phyloP scores from a whole-genome alignment of 2,113 vertebrate species.

The Rhinolophus sinicus region DNA sequence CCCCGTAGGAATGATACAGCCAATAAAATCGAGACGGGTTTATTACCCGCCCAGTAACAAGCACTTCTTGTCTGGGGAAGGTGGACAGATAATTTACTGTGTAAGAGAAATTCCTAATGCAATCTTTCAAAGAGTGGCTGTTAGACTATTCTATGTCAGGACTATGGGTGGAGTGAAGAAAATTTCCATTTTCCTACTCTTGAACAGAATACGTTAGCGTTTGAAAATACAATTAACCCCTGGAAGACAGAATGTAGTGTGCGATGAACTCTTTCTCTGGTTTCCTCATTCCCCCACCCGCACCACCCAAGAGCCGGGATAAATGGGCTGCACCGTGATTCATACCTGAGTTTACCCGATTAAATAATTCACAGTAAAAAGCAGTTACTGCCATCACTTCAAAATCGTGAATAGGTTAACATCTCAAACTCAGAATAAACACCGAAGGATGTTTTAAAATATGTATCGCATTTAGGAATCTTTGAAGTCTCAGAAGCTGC shows the following conservation, averaged over 20 bases:
- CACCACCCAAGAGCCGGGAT: neutral
- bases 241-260: neutral
- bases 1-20: neutral
- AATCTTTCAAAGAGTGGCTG: neutral
- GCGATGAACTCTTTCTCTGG: neutral
- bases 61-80: neutral
- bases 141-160: neutral
- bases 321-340: neutral
- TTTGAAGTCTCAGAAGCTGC: slow-evolving; percentile 52
- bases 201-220: neutral
- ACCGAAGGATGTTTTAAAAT: slow-evolving; percentile 26
- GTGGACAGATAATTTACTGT: neutral
- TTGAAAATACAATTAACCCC: neutral
- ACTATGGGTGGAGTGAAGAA: neutral
- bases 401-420: slow-evolving; percentile 72
- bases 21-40: neutral
- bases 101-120: neutral
- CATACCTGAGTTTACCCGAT: slow-evolving; percentile 2
- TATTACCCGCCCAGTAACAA: neutral
- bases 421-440: slow-evolving; percentile 58
- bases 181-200: neutral
- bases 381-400: slow-evolving; percentile 14
- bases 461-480: slow-evolving; percentile 37
- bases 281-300: neutral
- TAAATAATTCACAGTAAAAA: slow-evolving; percentile 67